Evolutionary conservation across 1,140 invertebrate genomes (phyloP).

Genomic region (Aricia agestis): DNA sequence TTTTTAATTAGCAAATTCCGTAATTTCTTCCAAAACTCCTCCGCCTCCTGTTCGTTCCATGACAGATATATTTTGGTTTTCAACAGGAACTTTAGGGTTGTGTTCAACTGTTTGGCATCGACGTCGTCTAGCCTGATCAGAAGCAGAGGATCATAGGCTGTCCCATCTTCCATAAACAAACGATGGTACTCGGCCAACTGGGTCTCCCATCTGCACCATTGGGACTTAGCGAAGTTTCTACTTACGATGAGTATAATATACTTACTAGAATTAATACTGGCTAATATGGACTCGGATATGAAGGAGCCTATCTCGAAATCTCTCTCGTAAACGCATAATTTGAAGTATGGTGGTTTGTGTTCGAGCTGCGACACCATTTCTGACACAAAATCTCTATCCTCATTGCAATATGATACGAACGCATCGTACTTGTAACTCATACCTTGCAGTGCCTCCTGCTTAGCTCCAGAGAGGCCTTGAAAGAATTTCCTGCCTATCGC

Average conservation of each 20-base stretch:
- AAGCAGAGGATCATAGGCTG: conserved; percentile 75
- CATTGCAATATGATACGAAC: conserved; percentile 81
- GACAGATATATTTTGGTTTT: conserved; percentile 80
- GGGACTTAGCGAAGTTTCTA: conserved; percentile 79
- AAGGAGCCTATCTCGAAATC: conserved; percentile 80
- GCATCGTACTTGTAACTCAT: conserved; percentile 78
- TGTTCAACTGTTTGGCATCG: conserved; percentile 71
- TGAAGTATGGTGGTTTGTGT: conserved; percentile 72
- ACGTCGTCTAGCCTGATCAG: conserved; percentile 78
- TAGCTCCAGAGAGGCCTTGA: conserved; percentile 35
- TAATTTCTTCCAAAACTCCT: conserved; percentile 74
- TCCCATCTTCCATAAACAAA: conserved; percentile 71
- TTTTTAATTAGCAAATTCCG: conserved; percentile 50
- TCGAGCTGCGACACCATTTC: conserved; percentile 78
- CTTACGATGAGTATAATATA: conserved; percentile 80
- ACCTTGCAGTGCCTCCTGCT: conserved; percentile 28
- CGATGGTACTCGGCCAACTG: conserved; percentile 78
- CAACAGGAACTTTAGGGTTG: conserved; percentile 77
- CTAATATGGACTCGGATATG: conserved; percentile 79
- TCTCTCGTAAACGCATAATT: conserved; percentile 80
- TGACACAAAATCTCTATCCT: conserved; percentile 79
- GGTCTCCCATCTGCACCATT: conserved; percentile 83
- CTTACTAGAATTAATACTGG: conserved; percentile 77
- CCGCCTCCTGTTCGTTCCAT: conserved; percentile 73
- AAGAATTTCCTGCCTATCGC: conserved; percentile 64